Evolutionary conservation across 2,888 invertebrate species (phyloP), one percentile per base, ranked within the genome.

Genomic region (Yponomeuta plumbellus): DNA sequence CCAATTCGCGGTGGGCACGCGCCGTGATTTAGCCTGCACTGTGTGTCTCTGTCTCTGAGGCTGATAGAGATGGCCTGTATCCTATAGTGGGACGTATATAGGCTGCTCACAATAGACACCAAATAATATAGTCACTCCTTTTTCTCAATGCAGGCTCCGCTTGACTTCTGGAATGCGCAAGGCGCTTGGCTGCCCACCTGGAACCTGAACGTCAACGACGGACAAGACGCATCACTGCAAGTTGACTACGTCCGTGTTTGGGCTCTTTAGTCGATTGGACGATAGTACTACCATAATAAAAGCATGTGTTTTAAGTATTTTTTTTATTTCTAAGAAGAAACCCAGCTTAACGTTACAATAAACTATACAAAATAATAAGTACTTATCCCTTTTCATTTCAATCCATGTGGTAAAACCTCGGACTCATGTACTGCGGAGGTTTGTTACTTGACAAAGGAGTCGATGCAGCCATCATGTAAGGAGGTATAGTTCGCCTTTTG

Each of bases 191-290:
- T 92, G 44, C 89, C 92, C 0, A 93, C 93, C 0, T 94, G 94
- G 94, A 88, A 92, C 71, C 74, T 92, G 34, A 77, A 87, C 70
- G 77, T 79, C 17, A 92, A 92, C 66, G 84, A 86, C 22, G 89
- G 89, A 57, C 92, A 92, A 68, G 91, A 93, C 69, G 92, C 94
- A 0, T 93, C 94, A 2, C 78, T 95, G 39, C 92, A 94, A 77
- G 92, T 95, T 13, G 94, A 95, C 83, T 95, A 94, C 74, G 92
- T 95, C 67, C 88, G 92, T 70, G 91, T 95, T 22, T 95, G 93
- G 93, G 93, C 93, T 59, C 76, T 93, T 68, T 93, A 91, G 77
- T 13, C 8, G 26, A 26, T 20, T 26, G 5, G 26, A 26, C 5
- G 26, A 26, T 34, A 34, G 1, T 10, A 34, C 6, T 21, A 0